Base-by-base conservation (phyloP, 2,797 vertebrate species). In the Ambastaia sidthimunki region DNA sequence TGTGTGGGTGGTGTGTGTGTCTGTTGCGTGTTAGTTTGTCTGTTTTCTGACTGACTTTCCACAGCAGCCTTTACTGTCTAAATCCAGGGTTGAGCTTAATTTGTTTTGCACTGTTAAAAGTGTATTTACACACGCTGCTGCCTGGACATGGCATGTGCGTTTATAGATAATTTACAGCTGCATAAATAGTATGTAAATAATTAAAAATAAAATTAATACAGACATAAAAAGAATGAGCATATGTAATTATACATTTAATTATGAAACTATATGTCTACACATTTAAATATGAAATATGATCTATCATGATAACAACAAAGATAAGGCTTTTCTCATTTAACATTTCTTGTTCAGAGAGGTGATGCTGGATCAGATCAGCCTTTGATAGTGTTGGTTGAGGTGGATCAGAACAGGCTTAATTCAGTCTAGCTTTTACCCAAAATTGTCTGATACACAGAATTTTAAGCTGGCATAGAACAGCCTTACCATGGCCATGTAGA, bases 1-100 rank as follows among this genome's bases (percentile, higher is more conserved):
- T 4, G 87, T 87, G 90, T 91, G 80, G 80, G 83, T 80, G 80
- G 69, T 81, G 80, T 81, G 9, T 65, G 57, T 60, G 63, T 31
- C 28, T 41, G n/a, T 73, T 41, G 23, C 67, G 72, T 62, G 62
- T 69, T 28, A 85, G 82, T 90, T 60, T 66, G 5, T 68, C 23
- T 67, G 19, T 12, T 68, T 57, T 15, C 7, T 12, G 37, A 41
- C 19, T 78, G 23, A 70, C 13, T 73, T 70, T 87, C 88, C 87
- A 86, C 84, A 83, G 84, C 86, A 19, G 18, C 4, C 10, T 59
- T 59, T 23, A 25, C 55, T 10, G 23, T 37, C n/a, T 37, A 12
- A 12, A 62, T 62, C 59, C 25, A 59, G n/a, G 21, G 23, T 25
- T 23, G 19, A 23, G 21, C 55, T 62, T 3, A 62, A 62, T 5